A percentile compares a stretch with the other conserved stretches of the same genome.
These are phyloP conservation scores for Lordiphosa andalusiaca DNA, from an alignment of 2,888 invertebrate species.

Conservation along the genomic window DNA sequence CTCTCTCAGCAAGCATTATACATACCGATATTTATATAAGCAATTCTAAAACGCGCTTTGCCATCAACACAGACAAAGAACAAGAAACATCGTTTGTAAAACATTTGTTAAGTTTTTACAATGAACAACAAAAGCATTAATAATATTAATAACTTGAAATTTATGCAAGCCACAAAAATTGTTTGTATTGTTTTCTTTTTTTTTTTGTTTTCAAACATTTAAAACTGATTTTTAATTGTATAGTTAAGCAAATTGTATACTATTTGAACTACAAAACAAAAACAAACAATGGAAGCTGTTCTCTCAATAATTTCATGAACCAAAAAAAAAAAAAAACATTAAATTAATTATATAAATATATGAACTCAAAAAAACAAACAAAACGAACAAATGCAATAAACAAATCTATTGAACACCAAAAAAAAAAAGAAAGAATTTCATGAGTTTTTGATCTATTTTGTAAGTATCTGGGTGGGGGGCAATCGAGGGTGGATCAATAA, in stretches of 20 bases:
- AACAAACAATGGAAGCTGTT: slow-evolving; percentile 43
- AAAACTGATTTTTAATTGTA: slow-evolving; percentile 65
- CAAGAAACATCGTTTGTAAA: slow-evolving; percentile 61
- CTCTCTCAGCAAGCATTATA: slow-evolving; percentile 23
- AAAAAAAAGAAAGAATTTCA: slow-evolving; percentile 10
- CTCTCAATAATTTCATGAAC: slow-evolving; percentile 72
- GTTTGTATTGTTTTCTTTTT: slow-evolving; percentile 34
- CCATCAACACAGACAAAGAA: slow-evolving; percentile 32
- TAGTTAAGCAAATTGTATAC: slow-evolving; percentile 72
- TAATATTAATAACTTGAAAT: slow-evolving; percentile 40
- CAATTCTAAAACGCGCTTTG: slow-evolving; percentile 42
- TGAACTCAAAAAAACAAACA: slow-evolving; percentile 38
- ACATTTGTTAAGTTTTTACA: slow-evolving; percentile 74
- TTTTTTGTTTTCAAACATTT: slow-evolving; percentile 35
- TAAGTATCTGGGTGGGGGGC: too few species aligned
- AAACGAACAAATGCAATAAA: slow-evolving; percentile 63
- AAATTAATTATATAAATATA: slow-evolving; percentile 65
- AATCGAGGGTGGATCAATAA: too few species aligned
- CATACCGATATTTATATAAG: slow-evolving; percentile 28
- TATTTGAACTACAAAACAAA: slow-evolving; percentile 56
- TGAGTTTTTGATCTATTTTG: neutral
- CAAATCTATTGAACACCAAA: slow-evolving; percentile 71
- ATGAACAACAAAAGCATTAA: slow-evolving; percentile 51
- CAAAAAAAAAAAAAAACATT: slow-evolving; percentile 37
- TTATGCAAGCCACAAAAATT: slow-evolving; percentile 32